These are phyloP conservation scores for Gymnogyps californianus DNA, from an alignment of 2,113 vertebrate genomes.

Conservation along the genomic window DNA sequence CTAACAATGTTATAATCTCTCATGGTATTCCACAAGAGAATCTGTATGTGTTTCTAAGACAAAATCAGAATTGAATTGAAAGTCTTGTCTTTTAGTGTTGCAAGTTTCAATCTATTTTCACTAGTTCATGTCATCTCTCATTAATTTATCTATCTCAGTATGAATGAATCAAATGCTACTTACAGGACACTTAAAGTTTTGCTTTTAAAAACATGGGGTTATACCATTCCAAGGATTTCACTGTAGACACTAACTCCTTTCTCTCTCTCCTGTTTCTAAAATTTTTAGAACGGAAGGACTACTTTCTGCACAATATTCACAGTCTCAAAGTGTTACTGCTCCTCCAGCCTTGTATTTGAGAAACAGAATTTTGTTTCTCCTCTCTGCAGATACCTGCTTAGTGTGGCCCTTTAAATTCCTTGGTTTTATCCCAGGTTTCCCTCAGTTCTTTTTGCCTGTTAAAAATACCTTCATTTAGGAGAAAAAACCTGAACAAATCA, in stretches of 20 bases:
- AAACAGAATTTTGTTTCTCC: neutral
- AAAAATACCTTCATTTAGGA: neutral
- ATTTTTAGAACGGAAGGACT: neutral
- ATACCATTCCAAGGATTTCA: neutral
- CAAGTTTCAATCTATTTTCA: neutral
- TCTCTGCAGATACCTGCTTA: neutral
- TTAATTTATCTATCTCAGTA: neutral
- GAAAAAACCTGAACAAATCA: neutral
- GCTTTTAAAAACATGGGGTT: neutral
- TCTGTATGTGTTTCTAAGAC: neutral
- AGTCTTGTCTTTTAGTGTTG: neutral
- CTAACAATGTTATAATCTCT: neutral
- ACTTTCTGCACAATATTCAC: neutral
- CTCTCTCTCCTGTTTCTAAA: neutral
- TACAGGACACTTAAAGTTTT: neutral
- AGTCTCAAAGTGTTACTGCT: neutral
- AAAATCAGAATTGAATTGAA: neutral
- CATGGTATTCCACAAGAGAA: neutral
- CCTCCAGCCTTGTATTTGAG: neutral
- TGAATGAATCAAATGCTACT: neutral
- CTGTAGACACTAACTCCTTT: neutral
- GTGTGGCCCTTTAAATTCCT: neutral
- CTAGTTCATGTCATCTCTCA: neutral
- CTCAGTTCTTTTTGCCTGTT: neutral
- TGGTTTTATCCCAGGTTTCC: neutral